Evolutionary conservation across 1,140 invertebrate genomes (phyloP).

Genomic region (Bombus haemorrhoidalis): DNA sequence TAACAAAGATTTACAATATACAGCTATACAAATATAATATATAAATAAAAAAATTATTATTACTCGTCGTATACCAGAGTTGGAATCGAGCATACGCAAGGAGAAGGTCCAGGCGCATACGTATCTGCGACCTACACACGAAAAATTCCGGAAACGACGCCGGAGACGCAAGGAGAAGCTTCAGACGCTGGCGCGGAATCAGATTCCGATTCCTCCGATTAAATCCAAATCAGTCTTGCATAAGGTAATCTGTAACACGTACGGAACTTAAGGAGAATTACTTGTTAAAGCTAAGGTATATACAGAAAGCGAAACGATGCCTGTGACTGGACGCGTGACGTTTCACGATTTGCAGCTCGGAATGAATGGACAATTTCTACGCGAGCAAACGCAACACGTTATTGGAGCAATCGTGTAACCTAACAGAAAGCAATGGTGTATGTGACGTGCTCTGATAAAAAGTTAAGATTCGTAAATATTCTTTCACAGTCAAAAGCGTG

Average conservation of each 20-base stretch:
- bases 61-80: constrained; percentile 83
- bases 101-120: constrained; percentile 89
- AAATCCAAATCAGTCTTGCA: constrained; percentile 29
- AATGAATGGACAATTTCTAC: background rate
- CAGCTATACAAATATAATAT: no score
- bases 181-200: constrained; percentile 68
- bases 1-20: no score
- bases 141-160: constrained; percentile 70
- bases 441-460: no score
- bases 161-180: constrained; percentile 67
- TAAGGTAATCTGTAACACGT: constrained; percentile 40
- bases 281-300: constrained; percentile 54
- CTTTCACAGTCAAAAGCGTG: no score
- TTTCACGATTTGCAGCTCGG: constrained; percentile 3
- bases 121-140: constrained; percentile 86
- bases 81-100: constrained; percentile 92
- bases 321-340: constrained; percentile 41
- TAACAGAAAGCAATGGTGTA: no score
- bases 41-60: background rate
- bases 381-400: background rate
- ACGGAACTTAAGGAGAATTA: constrained; percentile 20
- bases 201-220: constrained; percentile 79
- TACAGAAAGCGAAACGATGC: constrained; percentile 45
- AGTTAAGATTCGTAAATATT: no score
- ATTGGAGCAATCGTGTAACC: background rate